A percentile compares a stretch with the other conserved stretches of the same genome.
phyloP scores from a whole-genome alignment of 2,797 vertebrate species.

The Enteromius radiatus region DNA sequence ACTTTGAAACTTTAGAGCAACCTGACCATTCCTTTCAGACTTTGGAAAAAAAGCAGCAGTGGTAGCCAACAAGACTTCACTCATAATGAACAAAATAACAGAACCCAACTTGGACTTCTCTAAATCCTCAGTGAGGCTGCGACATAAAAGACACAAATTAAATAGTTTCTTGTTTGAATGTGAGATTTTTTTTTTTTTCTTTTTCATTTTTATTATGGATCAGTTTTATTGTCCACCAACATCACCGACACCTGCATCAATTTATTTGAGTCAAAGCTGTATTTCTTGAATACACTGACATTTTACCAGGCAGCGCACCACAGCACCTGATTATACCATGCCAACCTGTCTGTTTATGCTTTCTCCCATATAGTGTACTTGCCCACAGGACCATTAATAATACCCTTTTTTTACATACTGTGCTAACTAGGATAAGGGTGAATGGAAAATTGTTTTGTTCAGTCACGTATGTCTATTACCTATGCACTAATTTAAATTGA shows the following conservation, averaged over 20 bases:
- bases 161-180: slow-evolving; percentile 51
- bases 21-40: slow-evolving; percentile 41
- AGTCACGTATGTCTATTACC: slow-evolving; percentile 54
- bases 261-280: slow-evolving; percentile 27
- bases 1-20: slow-evolving; percentile 44
- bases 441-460: slow-evolving; percentile 59
- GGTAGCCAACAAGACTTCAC: slow-evolving; percentile 65
- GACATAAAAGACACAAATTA: slow-evolving; percentile 55
- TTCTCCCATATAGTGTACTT: slow-evolving; percentile 43
- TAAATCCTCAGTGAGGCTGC: slow-evolving; percentile 53
- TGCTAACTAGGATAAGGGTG: slow-evolving; percentile 54
- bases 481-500: slow-evolving; percentile 45
- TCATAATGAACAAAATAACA: slow-evolving; percentile 64
- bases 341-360: slow-evolving; percentile 53
- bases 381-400: slow-evolving; percentile 61
- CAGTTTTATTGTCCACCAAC: slow-evolving; percentile 28
- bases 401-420: slow-evolving; percentile 61
- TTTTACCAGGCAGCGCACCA: slow-evolving; percentile 38
- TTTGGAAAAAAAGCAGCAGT: slow-evolving; percentile 22
- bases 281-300: neutral
- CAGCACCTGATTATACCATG: slow-evolving; percentile 48
- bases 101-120: slow-evolving; percentile 54
- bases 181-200: slow-evolving; percentile 61
- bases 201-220: slow-evolving; percentile 57
- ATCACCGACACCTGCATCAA: neutral